phyloP scores from a whole-genome alignment of 1,140 invertebrate species.

The Nasonia giraulti region DNA sequence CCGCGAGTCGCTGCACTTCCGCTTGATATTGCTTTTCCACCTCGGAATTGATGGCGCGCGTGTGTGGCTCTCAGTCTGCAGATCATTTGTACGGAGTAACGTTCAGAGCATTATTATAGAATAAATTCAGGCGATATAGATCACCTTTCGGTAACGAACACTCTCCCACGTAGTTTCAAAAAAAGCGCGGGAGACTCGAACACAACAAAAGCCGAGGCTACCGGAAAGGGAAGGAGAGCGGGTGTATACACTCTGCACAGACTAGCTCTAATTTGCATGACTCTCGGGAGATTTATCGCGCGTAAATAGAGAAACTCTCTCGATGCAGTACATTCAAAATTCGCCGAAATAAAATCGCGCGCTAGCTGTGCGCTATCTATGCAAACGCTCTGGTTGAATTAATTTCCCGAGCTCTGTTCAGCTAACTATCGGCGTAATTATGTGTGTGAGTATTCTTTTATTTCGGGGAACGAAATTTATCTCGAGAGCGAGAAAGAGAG shows the following conservation, averaged over 20 bases:
- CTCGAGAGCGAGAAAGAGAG: background rate
- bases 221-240: background rate
- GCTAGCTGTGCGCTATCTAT: background rate
- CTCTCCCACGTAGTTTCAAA: background rate
- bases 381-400: background rate
- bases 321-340: background rate
- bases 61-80: no score
- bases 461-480: background rate
- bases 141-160: background rate
- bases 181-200: background rate
- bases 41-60: no score
- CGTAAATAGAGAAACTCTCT: constrained; percentile 35
- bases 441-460: background rate
- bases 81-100: no score
- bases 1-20: no score
- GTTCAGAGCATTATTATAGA: no score
- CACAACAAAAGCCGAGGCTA: background rate
- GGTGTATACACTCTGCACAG: background rate
- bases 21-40: no score
- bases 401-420: background rate
- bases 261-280: background rate
- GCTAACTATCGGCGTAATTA: background rate
- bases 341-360: constrained; percentile 22
- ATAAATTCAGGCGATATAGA: background rate
- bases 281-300: constrained; percentile 24